Base-by-base conservation (phyloP, 2,888 invertebrate genomes). In the Rugalucina vietnamica region DNA sequence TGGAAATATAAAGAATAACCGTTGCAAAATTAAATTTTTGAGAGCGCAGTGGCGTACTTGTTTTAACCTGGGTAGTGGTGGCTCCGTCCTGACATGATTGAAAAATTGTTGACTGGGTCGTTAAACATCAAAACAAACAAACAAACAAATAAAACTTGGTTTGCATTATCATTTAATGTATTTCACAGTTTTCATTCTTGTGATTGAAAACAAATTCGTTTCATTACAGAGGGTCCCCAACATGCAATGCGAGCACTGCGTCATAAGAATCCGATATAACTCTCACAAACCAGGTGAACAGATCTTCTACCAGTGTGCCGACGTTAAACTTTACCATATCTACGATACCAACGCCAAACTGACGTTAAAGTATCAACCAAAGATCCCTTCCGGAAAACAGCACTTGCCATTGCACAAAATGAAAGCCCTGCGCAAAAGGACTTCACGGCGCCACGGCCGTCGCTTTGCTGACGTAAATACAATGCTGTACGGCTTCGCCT, bases 251-350 rank as follows among this genome's bases (percentile, higher is more conserved):
- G 88, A 89, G 14, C 91, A 91, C 54, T 91, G 91, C 57, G 90
- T 91, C 1, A 77, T 91, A 0, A 71, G 91, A 71, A 88, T 85
- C 36, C 80, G 91, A 0, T 91, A 91, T 49, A 84, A 88, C 24
- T 85, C 91, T 5, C 91, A 91, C 76, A 91, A 91, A 79, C 89
- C 91, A 2, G 91, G 91, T 24, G 91, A 91, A 79, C 82, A 79
- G 1, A 85, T 87, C 2, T 91, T 91, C 54, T 88, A 90, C 39
- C 91, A 91, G 70, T 91, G 91, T 72, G 74, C 91, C 0, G 91
- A 91, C 70, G 81, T 91, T 36, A 82, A 70, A 32, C 87, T 89
- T 10, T 73, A 75, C 10, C 29, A 32, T 5, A 60, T 70, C 21
- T 57, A 57, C 18, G 14, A 69, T 8, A 21, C 24, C 18, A 50